phyloP scores from a whole-genome alignment of 2,888 invertebrate genomes.

The Peribatodes rhomboidaria region DNA sequence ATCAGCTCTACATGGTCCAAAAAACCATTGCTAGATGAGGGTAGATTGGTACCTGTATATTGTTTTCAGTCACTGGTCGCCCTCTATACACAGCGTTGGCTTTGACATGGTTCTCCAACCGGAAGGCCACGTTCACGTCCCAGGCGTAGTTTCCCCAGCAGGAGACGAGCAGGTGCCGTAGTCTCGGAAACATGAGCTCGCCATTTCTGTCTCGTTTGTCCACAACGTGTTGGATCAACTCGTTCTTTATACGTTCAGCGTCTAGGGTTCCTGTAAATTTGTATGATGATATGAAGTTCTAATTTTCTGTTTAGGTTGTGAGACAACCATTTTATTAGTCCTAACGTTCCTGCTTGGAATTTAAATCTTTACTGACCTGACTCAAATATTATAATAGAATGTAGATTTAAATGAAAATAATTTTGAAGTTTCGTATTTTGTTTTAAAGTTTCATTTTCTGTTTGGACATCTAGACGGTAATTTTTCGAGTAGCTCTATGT shows the following conservation, averaged over 20 bases:
- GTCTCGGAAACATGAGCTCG: conserved; percentile 88
- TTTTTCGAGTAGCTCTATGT: no score
- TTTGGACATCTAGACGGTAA: no score
- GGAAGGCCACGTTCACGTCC: conserved; percentile 86
- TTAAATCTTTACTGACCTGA: no score
- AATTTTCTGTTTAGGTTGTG: neutral
- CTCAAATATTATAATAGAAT: no score
- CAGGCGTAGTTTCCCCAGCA: conserved; percentile 94
- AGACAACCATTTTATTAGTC: no score
- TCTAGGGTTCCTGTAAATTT: conserved; percentile 74
- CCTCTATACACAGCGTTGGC: conserved; percentile 89
- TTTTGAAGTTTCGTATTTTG: no score
- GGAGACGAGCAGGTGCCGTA: conserved; percentile 89
- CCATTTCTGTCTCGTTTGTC: conserved; percentile 87
- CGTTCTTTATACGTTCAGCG: conserved; percentile 82
- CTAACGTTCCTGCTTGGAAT: no score
- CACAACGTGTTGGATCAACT: conserved; percentile 79
- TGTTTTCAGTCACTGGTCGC: conserved; percentile 89
- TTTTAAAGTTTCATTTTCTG: no score
- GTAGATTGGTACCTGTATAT: conserved; percentile 88
- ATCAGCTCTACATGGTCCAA: no score
- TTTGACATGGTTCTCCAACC: conserved; percentile 90
- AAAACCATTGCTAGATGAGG: neutral
- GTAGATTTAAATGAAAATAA: no score
- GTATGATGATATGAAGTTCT: neutral